Evolutionary conservation across 2,888 invertebrate genomes (phyloP), one percentile per base, ranked within the genome.

Genomic region (Plebejus argus): DNA sequence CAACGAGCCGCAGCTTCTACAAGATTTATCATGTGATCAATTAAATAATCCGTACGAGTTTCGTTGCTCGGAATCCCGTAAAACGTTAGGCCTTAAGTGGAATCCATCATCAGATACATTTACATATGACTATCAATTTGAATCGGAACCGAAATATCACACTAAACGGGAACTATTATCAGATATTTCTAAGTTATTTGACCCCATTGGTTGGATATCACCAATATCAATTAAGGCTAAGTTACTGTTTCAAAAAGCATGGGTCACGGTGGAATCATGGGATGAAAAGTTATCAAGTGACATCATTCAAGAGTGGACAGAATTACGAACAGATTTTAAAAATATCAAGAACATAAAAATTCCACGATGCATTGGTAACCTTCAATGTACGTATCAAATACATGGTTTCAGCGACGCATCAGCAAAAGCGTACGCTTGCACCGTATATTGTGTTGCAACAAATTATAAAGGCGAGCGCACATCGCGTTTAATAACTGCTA

Each of bases 361-460:
- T 4, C 58, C 58, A 58, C 58, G 58, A 58, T 58, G 58, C 58
- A 58, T 58, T 7, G 58, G 58, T 58, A 58, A 58, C 58, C 58
- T 58, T 58, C 58, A 58, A 58, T 2, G 18, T 58, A 58, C 5
- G 58, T 58, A 58, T 58, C 58, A 58, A 7, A 70, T 81, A 78
- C 79, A 81, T 58, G 79, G 79, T 53, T 81, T 79, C 70, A 76
- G 81, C 75, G 80, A 81, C 49, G 80, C 81, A 1, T 80, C 80
- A 15, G 78, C 77, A 70, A 79, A 79, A 78, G 79, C 77, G 0
- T 81, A 79, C 76, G 78, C 79, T 4, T 79, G 78, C 58, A 66
- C 75, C 49, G 72, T 80, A 15, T 81, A 80, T 80, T 79, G 71
- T 53, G 61, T 72, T 0, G 70, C 70, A n/a, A 61, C 61, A 35